phyloP scores from a whole-genome alignment of 2,888 invertebrate genomes.

The Dimorphilus gyrociliatus region DNA sequence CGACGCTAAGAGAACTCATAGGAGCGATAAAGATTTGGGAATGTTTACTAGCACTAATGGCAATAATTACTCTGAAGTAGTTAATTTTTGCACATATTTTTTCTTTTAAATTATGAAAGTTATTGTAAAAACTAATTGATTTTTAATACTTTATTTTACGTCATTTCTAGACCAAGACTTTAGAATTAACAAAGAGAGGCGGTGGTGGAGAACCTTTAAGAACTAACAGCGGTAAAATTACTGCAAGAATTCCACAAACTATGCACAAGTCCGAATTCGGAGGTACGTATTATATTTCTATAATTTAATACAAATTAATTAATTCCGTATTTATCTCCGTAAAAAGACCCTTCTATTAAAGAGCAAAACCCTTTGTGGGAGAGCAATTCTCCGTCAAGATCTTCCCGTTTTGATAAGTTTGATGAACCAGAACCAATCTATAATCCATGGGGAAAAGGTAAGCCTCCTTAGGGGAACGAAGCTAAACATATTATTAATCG shows the following conservation, averaged over 20 bases:
- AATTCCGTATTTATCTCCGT: not conserved
- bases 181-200: slow-evolving; percentile 9
- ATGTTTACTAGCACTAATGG: too few relatives aligned
- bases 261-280: slow-evolving; percentile 13
- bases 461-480: too few relatives aligned
- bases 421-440: too few relatives aligned
- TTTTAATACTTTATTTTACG: too few relatives aligned
- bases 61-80: not conserved
- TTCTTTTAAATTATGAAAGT: not conserved
- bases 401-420: too few relatives aligned
- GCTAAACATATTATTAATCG: too few relatives aligned
- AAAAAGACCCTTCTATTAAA: too few relatives aligned
- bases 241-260: slow-evolving; percentile 13
- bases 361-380: too few relatives aligned
- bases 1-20: slow-evolving; percentile 9
- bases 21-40: slow-evolving; percentile 4
- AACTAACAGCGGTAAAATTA: slow-evolving; percentile 11
- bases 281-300: slow-evolving; percentile 9
- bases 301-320: slow-evolving; percentile 1
- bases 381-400: too few relatives aligned
- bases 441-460: too few relatives aligned
- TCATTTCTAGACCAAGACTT: slow-evolving; percentile 2
- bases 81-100: not conserved
- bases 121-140: too few relatives aligned
- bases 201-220: slow-evolving; percentile 17